Evolutionary conservation across 2,888 invertebrate species (phyloP).

Genomic region (Dynastes maya): DNA sequence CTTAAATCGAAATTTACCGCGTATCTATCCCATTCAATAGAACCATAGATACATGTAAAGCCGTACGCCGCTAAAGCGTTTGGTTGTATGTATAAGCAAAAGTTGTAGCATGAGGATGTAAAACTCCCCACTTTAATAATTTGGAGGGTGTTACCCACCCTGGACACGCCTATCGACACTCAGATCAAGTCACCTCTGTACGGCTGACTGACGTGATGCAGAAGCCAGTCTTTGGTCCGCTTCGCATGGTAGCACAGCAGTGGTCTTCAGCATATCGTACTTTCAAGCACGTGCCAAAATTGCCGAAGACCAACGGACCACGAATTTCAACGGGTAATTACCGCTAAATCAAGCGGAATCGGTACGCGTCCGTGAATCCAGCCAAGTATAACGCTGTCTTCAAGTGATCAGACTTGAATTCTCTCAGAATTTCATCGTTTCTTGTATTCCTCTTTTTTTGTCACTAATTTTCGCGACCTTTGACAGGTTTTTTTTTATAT

Average conservation of each 20-base stretch:
- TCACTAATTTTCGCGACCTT: slow-evolving; percentile 29
- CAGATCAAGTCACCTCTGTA: slow-evolving; percentile 70
- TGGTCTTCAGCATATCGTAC: slow-evolving; percentile 63
- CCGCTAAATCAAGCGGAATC: slow-evolving; percentile 68
- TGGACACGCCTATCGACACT: slow-evolving; percentile 61
- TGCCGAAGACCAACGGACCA: slow-evolving; percentile 66
- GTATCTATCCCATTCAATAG: slow-evolving; percentile 41
- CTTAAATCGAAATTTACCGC: slow-evolving; percentile 44
- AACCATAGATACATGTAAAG: slow-evolving; percentile 32
- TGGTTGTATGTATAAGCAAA: slow-evolving; percentile 48
- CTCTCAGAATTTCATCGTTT: slow-evolving; percentile 39
- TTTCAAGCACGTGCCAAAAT: slow-evolving; percentile 64
- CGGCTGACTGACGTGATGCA: slow-evolving; percentile 68
- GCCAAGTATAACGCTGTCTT: slow-evolving; percentile 61
- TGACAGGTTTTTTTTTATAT: background rate
- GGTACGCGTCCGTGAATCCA: slow-evolving; percentile 65
- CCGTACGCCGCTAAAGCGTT: slow-evolving; percentile 38
- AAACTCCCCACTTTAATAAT: slow-evolving; percentile 55
- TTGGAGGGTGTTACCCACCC: slow-evolving; percentile 46
- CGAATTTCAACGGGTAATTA: slow-evolving; percentile 66
- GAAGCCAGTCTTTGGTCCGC: slow-evolving; percentile 69
- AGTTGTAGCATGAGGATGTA: slow-evolving; percentile 52
- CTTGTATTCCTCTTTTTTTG: slow-evolving; percentile 40
- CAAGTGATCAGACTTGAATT: slow-evolving; percentile 57
- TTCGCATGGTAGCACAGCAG: slow-evolving; percentile 68